These are phyloP conservation scores for Neelides sp. DNA, from an alignment of 1,140 invertebrate genomes.

Conservation along the genomic window DNA sequence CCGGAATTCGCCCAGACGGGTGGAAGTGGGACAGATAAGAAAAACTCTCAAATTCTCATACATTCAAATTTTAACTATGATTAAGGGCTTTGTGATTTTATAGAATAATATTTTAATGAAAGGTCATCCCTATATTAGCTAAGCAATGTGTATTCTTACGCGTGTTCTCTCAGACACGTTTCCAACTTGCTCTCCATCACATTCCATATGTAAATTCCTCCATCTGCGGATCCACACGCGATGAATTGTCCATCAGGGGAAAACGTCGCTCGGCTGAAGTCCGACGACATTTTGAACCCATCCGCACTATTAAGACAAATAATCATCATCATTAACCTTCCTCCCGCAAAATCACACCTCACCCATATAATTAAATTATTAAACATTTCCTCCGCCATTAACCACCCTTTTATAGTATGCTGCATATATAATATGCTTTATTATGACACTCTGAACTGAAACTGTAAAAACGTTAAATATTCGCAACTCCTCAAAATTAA, in stretches of 20 bases:
- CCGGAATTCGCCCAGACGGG: too few species aligned
- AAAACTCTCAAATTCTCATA: too few species aligned
- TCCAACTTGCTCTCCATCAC: conserved; percentile 58
- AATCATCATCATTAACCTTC: background rate
- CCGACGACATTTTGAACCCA: conserved; percentile 85
- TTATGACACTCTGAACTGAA: too few species aligned
- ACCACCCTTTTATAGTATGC: background rate
- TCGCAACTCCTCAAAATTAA: too few species aligned
- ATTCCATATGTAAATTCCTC: conserved; percentile 84
- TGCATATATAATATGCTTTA: too few species aligned
- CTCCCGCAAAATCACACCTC: background rate
- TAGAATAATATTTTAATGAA: too few species aligned
- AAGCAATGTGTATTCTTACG: too few species aligned
- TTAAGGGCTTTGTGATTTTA: too few species aligned
- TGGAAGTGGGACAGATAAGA: too few species aligned
- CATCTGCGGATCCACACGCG: conserved; percentile 78
- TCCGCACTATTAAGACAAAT: conserved; percentile 57
- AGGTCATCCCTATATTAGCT: too few species aligned
- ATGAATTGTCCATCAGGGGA: conserved; percentile 79
- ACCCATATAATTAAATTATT: background rate
- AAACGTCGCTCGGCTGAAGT: conserved; percentile 83
- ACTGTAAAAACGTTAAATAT: too few species aligned
- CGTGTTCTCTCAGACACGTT: conserved; percentile 72
- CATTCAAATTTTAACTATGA: too few species aligned
- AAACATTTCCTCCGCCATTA: background rate